Evolutionary conservation across 2,888 invertebrate genomes (phyloP).

Genomic region (Globia sparganii): DNA sequence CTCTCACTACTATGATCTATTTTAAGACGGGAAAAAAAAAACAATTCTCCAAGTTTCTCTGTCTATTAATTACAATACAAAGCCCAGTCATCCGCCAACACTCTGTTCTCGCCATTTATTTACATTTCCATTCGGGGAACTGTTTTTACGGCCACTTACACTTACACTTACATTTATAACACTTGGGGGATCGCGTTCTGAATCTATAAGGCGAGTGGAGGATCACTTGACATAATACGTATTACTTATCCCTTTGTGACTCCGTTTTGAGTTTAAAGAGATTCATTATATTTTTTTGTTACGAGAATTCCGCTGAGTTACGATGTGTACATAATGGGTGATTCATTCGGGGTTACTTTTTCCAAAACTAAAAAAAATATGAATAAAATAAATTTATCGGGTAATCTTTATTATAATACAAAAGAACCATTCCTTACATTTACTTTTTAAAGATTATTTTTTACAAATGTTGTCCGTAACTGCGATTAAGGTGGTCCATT

Average conservation of each 20-base stretch:
- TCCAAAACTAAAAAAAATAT: too few relatives aligned
- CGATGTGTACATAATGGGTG: too few relatives aligned
- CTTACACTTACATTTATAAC: constrained; percentile 70
- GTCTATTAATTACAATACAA: constrained; percentile 44
- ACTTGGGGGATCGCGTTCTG: constrained; percentile 61
- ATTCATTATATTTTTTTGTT: constrained; percentile 33
- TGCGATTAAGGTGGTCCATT: too few relatives aligned
- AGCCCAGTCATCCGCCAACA: constrained; percentile 43
- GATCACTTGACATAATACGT: constrained; percentile 58
- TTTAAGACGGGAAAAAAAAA: background rate
- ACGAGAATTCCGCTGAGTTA: background rate
- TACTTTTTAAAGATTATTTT: too few relatives aligned
- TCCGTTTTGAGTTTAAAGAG: constrained; percentile 22
- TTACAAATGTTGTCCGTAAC: too few relatives aligned
- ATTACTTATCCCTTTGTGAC: constrained; percentile 42
- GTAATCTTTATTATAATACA: too few relatives aligned
- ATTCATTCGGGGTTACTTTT: too few relatives aligned
- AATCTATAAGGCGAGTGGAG: constrained; percentile 64
- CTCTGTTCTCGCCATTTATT: constrained; percentile 61
- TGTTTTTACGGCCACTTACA: constrained; percentile 68
- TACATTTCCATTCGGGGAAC: constrained; percentile 61
- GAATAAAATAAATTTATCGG: too few relatives aligned
- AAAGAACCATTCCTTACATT: too few relatives aligned
- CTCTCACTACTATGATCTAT: background rate
- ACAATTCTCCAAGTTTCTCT: background rate